Base-by-base conservation (phyloP, 2,888 invertebrate species). In the Torymus texanus region DNA sequence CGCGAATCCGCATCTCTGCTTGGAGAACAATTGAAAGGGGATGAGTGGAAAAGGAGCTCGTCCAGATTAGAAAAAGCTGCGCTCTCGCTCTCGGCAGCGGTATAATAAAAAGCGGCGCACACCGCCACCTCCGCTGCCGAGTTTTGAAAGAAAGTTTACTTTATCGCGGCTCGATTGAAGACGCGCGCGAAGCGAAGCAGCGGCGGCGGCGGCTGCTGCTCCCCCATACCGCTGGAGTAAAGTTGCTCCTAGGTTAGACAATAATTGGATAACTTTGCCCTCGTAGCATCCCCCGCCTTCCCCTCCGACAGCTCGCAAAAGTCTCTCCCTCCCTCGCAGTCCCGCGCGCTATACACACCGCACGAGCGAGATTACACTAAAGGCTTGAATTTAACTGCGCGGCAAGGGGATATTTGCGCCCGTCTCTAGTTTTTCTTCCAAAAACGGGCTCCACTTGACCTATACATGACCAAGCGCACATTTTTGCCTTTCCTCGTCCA, bases 181-280 rank as follows among this genome's bases (percentile, higher is more conserved):
- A 75, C 76, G 80, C 82, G 73, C 71, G 77, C 73, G 74, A 78
- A 66, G 80, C 74, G 77, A 76, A 81, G 56, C 73, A 79, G 72
- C 82, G 78, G 79, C 63, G 81, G 56, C 73, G 80, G 72, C 82
- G 78, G 79, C 80, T 80, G 14, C 67, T 12, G 2, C 65, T 18
- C 16, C 79, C 82, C 72, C 78, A 82, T 79, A 79, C 83, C 83
- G 11, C 55, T 58, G 70, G 70, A 14, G 70, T 72, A 62, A 75
- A 90, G 87, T 89, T 88, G 88, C 88, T 71, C 87, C 87, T 89
- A 88, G 90, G 90, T 89, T 90, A 89, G 90, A 90, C 90, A 90
- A 90, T 90, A 90, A 90, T 90, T 90, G 90, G 90, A 90, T 90
- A 90, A 90, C 88, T 90, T 90, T 85, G 88, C 87, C 87, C 74